Conservation (phyloP, 2,113 vertebrate species). For the Sinocyclocheilus rhinocerous region DNA sequence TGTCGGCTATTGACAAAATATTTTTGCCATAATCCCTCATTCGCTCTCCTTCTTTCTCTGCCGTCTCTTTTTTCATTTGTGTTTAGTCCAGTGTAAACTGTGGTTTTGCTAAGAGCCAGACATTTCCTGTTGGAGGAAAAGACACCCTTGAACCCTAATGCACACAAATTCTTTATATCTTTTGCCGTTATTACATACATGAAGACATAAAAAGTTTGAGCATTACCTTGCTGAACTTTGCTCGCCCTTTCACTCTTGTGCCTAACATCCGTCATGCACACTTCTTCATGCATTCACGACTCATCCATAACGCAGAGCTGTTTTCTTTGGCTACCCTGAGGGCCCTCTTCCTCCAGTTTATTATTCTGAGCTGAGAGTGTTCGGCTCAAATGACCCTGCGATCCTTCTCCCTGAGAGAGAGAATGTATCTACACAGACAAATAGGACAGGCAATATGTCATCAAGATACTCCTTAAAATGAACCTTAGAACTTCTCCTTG, state of each 20-base stretch:
- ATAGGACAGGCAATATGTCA: conserved; percentile 10
- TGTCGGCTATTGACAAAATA: conserved; percentile 1
- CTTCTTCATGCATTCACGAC: conserved; percentile 36
- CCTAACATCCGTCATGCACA: neutral
- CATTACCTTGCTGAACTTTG: neutral
- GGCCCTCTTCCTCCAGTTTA: conserved; percentile 28
- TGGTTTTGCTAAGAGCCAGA: conserved; percentile 22
- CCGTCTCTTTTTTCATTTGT: conserved; percentile 28
- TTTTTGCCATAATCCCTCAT: neutral
- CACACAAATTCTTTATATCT: neutral
- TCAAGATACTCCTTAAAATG: neutral
- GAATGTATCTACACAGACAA: conserved; percentile 15
- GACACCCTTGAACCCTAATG: conserved; percentile 8
- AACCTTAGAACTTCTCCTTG: neutral
- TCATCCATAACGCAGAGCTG: conserved; percentile 51
- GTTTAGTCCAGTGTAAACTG: conserved; percentile 23
- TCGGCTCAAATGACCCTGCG: conserved; percentile 32
- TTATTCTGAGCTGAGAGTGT: conserved; percentile 51
- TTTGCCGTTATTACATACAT: neutral
- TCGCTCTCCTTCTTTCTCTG: neutral
- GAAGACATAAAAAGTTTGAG: conserved; percentile 14
- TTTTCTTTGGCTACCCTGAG: conserved; percentile 54
- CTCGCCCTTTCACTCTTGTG: conserved; percentile 34
- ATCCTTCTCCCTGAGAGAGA: conserved; percentile 3
- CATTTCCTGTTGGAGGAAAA: conserved; percentile 33